Evolutionary conservation across 2,797 vertebrate genomes (phyloP).

Genomic region (Nannoperca obscura): DNA sequence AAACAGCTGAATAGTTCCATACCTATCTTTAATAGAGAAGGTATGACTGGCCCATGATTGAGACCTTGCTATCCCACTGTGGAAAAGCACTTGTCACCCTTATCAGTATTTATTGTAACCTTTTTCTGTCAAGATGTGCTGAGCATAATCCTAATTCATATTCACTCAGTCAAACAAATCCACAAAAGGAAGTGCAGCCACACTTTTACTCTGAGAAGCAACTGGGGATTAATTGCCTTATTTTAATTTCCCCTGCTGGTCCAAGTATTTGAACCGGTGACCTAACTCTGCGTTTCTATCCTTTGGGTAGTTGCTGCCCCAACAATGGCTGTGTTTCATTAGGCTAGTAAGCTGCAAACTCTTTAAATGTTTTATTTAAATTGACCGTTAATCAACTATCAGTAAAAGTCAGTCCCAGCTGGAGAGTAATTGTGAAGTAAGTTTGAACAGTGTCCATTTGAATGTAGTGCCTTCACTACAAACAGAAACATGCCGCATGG

Average conservation of each 20-base stretch:
- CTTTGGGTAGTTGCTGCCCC: conserved; percentile 6
- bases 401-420: conserved; percentile 14
- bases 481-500: background rate
- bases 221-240: conserved; percentile 14
- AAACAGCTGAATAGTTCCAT: background rate
- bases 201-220: conserved; percentile 14
- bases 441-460: background rate
- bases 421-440: conserved; percentile 10
- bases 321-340: conserved; percentile 10
- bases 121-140: conserved; percentile 17
- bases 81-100: conserved; percentile 8
- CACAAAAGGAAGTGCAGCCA: conserved; percentile 8
- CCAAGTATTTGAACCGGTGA: conserved; percentile 8
- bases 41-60: background rate
- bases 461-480: background rate
- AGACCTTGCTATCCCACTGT: background rate
- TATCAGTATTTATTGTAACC: conserved; percentile 24
- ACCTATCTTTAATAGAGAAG: background rate
- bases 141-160: conserved; percentile 17
- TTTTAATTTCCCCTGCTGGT: conserved; percentile 15
- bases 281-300: background rate
- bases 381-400: conserved; percentile 20
- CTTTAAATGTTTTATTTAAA: background rate
- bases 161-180: conserved; percentile 13
- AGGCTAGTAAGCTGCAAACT: background rate